phyloP scores from a whole-genome alignment of 2,113 vertebrate species.

The Bungarus multicinctus region DNA sequence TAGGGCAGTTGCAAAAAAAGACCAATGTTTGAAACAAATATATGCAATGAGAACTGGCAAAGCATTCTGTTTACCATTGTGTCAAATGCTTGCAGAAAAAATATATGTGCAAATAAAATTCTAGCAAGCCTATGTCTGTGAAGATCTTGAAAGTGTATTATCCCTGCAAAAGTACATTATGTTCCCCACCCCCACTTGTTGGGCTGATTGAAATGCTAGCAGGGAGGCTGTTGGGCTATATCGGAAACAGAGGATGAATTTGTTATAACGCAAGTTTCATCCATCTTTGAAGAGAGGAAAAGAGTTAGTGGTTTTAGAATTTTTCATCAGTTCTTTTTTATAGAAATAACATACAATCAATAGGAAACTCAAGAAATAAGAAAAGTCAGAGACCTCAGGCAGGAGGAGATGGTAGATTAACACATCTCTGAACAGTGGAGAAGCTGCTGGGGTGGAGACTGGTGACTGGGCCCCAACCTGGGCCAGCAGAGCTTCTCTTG shows the following conservation, averaged over 20 bases:
- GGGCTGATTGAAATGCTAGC: neutral
- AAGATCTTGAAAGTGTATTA: neutral
- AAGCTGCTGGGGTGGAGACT: neutral
- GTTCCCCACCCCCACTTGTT: neutral
- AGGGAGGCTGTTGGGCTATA: neutral
- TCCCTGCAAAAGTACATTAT: neutral
- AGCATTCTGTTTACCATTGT: neutral
- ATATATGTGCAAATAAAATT: neutral
- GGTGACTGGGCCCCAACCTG: neutral
- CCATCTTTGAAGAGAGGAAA: neutral
- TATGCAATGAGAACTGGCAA: neutral
- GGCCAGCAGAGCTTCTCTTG: neutral
- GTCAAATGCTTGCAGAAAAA: neutral
- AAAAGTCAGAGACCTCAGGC: neutral
- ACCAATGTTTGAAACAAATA: neutral
- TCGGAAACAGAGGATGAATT: neutral
- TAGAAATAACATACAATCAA: neutral
- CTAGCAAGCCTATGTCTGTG: neutral
- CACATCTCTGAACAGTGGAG: neutral
- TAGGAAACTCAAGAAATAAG: neutral
- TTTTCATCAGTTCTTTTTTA: neutral
- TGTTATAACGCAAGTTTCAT: neutral
- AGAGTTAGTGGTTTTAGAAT: neutral
- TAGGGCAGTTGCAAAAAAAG: neutral
- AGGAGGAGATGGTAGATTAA: neutral